Evolutionary conservation across 2,888 invertebrate genomes (phyloP).

Genomic region (Acrobasis consociella): DNA sequence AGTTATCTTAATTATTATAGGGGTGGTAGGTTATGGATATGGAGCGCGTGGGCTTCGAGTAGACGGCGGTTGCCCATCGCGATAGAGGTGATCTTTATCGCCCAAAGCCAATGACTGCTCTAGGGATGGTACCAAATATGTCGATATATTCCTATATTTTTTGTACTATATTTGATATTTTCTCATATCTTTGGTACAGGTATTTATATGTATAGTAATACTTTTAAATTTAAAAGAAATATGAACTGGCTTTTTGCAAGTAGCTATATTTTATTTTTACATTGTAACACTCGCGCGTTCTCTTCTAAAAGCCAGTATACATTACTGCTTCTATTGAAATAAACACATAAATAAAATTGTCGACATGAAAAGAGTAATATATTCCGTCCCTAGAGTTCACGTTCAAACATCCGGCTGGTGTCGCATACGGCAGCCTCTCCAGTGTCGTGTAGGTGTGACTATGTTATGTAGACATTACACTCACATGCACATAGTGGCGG

Average conservation of each 20-base stretch:
- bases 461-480: background rate
- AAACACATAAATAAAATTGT: background rate
- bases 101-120: conserved; percentile 1
- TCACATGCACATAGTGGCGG: background rate
- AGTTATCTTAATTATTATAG: conserved; percentile 2
- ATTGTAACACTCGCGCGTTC: background rate
- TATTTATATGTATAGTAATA: too few relatives aligned
- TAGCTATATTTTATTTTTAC: background rate
- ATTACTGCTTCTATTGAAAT: background rate
- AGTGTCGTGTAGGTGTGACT: background rate
- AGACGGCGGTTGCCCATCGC: conserved; percentile 4
- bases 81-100: conserved; percentile 13
- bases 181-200: too few relatives aligned
- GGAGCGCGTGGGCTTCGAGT: background rate
- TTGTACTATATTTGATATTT: too few relatives aligned
- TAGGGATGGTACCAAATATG: background rate
- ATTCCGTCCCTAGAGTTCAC: conserved; percentile 1
- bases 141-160: background rate
- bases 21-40: background rate
- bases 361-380: conserved; percentile 2
- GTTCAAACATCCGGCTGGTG: conserved; percentile 2
- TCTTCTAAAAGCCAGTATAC: background rate
- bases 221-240: too few relatives aligned
- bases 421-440: conserved; percentile 3
- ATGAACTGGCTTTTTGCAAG: background rate